Evolutionary conservation across 2,888 invertebrate species (phyloP).

Genomic region (Teleiodes luculella): DNA sequence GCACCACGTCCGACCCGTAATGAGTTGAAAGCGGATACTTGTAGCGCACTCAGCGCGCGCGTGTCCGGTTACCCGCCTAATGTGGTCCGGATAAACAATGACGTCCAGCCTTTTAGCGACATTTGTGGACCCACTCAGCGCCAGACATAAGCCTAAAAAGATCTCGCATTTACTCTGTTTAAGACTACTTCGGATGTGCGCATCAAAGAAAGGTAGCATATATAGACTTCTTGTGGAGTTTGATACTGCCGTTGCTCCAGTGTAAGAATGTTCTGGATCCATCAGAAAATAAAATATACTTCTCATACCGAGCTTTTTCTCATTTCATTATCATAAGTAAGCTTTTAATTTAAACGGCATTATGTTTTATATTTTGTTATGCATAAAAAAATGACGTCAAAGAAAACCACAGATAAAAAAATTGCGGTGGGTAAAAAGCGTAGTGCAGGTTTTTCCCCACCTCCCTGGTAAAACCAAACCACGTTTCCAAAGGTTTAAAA

Average conservation of each 20-base stretch:
- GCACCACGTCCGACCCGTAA: conserved; percentile 77
- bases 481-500: too few relatives aligned
- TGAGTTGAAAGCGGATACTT: conserved; percentile 80
- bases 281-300: too few relatives aligned
- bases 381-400: too few relatives aligned
- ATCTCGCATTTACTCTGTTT: conserved; percentile 65
- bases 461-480: too few relatives aligned
- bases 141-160: conserved; percentile 76
- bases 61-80: conserved; percentile 79
- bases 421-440: too few relatives aligned
- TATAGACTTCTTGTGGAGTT: background rate
- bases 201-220: conserved; percentile 33
- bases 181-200: conserved; percentile 57
- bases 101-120: conserved; percentile 79
- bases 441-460: too few relatives aligned
- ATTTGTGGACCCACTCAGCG: conserved; percentile 78
- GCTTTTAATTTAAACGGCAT: too few relatives aligned
- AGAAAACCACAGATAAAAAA: too few relatives aligned
- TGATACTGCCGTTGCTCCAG: background rate
- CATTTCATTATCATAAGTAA: too few relatives aligned
- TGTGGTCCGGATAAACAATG: conserved; percentile 79
- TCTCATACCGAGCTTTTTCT: too few relatives aligned
- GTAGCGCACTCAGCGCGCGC: conserved; percentile 77
- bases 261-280: too few relatives aligned
- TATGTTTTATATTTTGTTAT: too few relatives aligned